Conservation (phyloP, 2,888 invertebrate genomes). For the Ellobium chinense region DNA sequence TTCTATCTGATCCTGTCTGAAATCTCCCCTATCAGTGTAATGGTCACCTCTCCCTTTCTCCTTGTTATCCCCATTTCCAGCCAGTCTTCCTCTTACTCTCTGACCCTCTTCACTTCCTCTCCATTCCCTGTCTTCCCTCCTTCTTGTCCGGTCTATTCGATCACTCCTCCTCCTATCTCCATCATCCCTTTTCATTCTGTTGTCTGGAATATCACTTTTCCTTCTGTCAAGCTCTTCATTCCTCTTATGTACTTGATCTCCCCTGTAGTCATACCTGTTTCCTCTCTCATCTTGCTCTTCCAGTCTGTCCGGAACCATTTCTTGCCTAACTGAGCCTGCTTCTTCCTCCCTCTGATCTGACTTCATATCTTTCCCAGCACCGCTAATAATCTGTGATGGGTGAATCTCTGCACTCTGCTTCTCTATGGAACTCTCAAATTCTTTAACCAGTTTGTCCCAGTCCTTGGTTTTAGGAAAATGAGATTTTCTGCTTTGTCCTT, state of each 20-base stretch:
- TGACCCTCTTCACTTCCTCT: background rate
- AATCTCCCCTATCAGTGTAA: background rate
- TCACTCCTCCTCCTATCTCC: background rate
- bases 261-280: background rate
- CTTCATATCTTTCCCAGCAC: too few relatives aligned
- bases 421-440: too few relatives aligned
- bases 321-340: background rate
- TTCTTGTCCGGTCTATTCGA: background rate
- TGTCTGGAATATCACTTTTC: background rate
- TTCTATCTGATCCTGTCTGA: background rate
- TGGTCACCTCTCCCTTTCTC: background rate
- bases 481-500: too few relatives aligned
- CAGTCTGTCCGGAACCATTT: background rate
- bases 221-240: background rate
- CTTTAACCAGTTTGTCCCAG: background rate
- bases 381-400: too few relatives aligned
- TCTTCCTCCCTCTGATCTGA: background rate
- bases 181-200: background rate
- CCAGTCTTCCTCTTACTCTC: background rate
- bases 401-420: too few relatives aligned
- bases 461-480: constrained; percentile 8
- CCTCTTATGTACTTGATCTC: background rate
- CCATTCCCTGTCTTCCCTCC: background rate
- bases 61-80: background rate
- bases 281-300: constrained; percentile 1